Base-by-base conservation (phyloP, 2,888 invertebrate genomes). In the Halocaridina rubra region DNA sequence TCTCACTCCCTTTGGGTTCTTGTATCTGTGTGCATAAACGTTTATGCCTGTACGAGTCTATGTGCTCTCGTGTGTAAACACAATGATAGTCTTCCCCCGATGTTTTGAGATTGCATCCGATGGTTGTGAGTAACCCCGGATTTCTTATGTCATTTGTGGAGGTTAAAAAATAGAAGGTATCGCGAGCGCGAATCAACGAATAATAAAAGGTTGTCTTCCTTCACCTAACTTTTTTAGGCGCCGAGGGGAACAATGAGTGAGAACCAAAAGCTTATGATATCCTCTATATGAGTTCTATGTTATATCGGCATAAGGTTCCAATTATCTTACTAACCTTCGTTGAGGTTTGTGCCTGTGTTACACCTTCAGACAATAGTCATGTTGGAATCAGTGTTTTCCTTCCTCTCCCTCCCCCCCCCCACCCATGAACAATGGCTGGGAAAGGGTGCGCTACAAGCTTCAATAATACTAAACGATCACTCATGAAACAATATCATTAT, bases 401-500 rank as follows among this genome's bases (percentile, higher is more conserved):
- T n/a, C n/a, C n/a, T n/a, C n/a, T n/a, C n/a, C n/a, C n/a, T n/a
- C n/a, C n/a, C n/a, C n/a, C n/a, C n/a, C n/a, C n/a, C n/a, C n/a
- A n/a, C n/a, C 10, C 57, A 59, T 30, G 80, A 72, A 72, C 80
- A 80, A 80, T 80, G 80, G 80, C 27, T 22, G 80, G 80, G 57
- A 75, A 53, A 46, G 22, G 75, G 57, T 22, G 10, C 19, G 61
- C 2, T 10, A 76, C 33, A 53, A 59, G 80, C 59, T 72, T 80
- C 72, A 72, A 59, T 30, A 72, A 72, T 19, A 59, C 72, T 80
- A 80, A 80, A 72, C 80, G 72, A 80, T 80, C 80, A 72, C 72
- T 80, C 71, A 80, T n/a, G 33, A 24, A 80, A 80, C 80, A 71
- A 80, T 80, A 72, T 80, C 71, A 72, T 80, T 80, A 80, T 57